Percentiles rank a stretch among this genome's conserved stretches.
These are phyloP conservation scores for Zophobas morio DNA, from an alignment of 1,140 invertebrate species.

Conservation along the genomic window DNA sequence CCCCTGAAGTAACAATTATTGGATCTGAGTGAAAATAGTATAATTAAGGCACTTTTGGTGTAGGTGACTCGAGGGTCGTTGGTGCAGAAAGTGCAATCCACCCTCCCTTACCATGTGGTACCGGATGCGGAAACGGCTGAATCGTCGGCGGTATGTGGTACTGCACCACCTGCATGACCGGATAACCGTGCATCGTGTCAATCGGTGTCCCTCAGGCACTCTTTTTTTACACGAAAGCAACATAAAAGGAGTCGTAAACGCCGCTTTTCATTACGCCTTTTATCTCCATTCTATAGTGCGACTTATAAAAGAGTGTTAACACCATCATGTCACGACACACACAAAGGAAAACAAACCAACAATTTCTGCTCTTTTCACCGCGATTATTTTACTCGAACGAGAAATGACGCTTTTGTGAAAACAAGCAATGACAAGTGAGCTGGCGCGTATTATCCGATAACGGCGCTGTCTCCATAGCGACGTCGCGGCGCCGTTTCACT, in stretches of 20 bases:
- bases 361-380: neutral
- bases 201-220: conserved; percentile 6
- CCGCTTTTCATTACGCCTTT: neutral
- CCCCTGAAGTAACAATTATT: too few species aligned
- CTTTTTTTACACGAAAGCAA: conserved; percentile 13
- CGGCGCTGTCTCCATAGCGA: conserved; percentile 58
- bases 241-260: neutral
- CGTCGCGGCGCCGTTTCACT: conserved; percentile 60
- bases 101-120: conserved; percentile 57
- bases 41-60: conserved; percentile 1
- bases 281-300: too few species aligned
- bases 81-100: neutral
- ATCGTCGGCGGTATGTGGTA: conserved; percentile 71
- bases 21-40: neutral
- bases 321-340: too few species aligned
- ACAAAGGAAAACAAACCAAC: too few species aligned
- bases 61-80: too few species aligned
- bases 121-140: conserved; percentile 60
- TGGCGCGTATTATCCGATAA: conserved; percentile 11
- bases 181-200: conserved; percentile 71
- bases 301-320: too few species aligned
- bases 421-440: neutral
- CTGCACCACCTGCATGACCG: conserved; percentile 74
- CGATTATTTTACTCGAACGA: neutral
- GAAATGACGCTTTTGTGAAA: neutral